These are phyloP conservation scores for Toxostoma redivivum DNA, from an alignment of 2,113 vertebrate species.

Conservation along the genomic window DNA sequence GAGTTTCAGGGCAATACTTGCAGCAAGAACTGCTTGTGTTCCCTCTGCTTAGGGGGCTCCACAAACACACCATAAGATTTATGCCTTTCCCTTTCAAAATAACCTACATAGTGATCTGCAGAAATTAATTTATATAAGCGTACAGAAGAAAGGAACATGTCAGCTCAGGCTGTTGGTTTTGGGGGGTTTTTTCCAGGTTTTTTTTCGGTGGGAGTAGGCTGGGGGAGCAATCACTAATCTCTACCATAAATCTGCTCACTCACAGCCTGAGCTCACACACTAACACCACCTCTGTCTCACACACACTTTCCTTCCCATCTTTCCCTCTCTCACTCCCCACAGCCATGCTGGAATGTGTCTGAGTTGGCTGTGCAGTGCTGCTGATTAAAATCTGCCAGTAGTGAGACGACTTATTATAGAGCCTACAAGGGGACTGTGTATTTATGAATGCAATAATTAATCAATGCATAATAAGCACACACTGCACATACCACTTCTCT, in stretches of 20 bases:
- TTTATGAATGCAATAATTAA: slow-evolving; percentile 18
- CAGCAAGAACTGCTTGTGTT: neutral
- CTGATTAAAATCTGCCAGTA: neutral
- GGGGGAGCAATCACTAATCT: neutral
- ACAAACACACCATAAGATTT: neutral
- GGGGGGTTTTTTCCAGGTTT: accelerated
- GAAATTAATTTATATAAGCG: slow-evolving; percentile 3
- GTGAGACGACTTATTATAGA: neutral
- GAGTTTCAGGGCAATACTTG: neutral
- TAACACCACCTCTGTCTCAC: neutral
- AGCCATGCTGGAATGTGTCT: accelerated
- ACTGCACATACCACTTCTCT: accelerated
- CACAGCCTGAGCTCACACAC: neutral
- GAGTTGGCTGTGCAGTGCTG: accelerated
- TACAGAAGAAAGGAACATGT: neutral
- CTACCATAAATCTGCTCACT: neutral
- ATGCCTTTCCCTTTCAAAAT: slow-evolving; percentile 19
- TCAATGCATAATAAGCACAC: neutral
- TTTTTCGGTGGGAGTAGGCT: neutral
- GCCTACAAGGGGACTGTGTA: neutral
- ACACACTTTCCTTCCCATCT: neutral
- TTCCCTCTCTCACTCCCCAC: neutral
- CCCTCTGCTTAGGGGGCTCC: neutral
- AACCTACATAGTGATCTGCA: neutral
- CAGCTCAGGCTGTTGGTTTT: neutral